phyloP scores from a whole-genome alignment of 1,140 invertebrate species.

The Hyles euphorbiae region DNA sequence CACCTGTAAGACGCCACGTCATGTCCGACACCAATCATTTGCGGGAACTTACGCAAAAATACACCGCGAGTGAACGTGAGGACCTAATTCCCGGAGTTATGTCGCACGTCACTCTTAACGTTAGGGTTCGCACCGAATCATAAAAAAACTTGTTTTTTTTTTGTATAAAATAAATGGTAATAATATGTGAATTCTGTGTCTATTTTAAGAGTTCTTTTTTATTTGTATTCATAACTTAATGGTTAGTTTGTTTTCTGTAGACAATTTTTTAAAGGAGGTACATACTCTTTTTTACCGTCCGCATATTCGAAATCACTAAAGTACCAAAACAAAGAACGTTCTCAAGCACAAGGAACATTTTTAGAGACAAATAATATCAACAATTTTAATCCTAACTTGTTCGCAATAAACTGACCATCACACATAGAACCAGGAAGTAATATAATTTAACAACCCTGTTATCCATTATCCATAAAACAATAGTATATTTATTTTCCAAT shows the following conservation, averaged over 20 bases:
- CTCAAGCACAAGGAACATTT: too few species aligned
- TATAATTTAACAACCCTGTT: too few species aligned
- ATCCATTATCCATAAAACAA: too few species aligned
- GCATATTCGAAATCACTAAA: too few species aligned
- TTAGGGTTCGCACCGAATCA: slow-evolving; percentile 38
- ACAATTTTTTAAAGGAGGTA: too few species aligned
- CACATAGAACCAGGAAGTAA: too few species aligned
- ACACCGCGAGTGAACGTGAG: slow-evolving; percentile 19
- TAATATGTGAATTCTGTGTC: not conserved
- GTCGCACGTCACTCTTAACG: slow-evolving; percentile 41
- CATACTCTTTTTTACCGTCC: too few species aligned
- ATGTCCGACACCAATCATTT: slow-evolving; percentile 49
- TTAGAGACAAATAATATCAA: too few species aligned
- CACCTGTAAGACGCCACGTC: slow-evolving; percentile 36
- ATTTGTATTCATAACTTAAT: not conserved
- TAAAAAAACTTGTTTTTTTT: not conserved
- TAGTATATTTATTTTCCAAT: too few species aligned
- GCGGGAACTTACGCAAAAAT: slow-evolving; percentile 38
- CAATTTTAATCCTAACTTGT: too few species aligned
- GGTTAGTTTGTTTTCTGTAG: not conserved
- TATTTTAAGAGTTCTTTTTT: not conserved
- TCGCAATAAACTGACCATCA: too few species aligned
- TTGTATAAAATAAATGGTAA: not conserved
- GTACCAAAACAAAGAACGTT: too few species aligned
- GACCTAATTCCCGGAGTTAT: slow-evolving; percentile 48